Conservation (phyloP, 2,113 vertebrate species). For the Paraplagusia blochii region DNA sequence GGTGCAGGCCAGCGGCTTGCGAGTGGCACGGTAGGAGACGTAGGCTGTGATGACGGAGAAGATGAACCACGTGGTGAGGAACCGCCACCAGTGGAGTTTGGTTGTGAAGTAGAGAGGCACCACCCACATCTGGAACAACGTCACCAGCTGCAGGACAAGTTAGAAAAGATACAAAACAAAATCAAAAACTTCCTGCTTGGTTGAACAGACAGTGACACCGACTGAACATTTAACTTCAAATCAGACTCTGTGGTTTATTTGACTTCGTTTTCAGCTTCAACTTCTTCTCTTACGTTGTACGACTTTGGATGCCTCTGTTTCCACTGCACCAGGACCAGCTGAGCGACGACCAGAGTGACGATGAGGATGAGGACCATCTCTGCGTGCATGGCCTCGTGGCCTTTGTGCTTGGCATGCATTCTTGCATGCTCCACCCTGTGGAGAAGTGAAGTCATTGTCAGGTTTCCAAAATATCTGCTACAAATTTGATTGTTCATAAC, state of each 20-base stretch:
- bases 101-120: constrained; percentile 98
- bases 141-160: constrained; percentile 85
- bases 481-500: too few species aligned
- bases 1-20: constrained; percentile 91
- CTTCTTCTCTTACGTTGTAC: constrained; percentile 86
- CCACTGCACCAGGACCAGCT: constrained; percentile 97
- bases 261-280: too few species aligned
- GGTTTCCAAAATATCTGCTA: too few species aligned
- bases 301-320: constrained; percentile 96
- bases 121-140: constrained; percentile 99
- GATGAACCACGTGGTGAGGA: constrained; percentile 90
- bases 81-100: constrained; percentile 97
- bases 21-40: constrained; percentile 90
- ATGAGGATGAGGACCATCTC: constrained; percentile 99
- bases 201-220: too few species aligned
- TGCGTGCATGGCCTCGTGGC: constrained; percentile 97
- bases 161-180: constrained; percentile 7
- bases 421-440: constrained; percentile 91
- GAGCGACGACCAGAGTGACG: constrained; percentile 91
- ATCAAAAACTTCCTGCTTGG: too few species aligned
- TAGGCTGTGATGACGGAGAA: constrained; percentile 94
- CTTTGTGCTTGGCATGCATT: constrained; percentile 97
- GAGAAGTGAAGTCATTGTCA: too few species aligned
- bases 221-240: background rate
- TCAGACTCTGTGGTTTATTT: background rate